phyloP scores from a whole-genome alignment of 2,888 invertebrate genomes.

The Dicyrtomina minuta region DNA sequence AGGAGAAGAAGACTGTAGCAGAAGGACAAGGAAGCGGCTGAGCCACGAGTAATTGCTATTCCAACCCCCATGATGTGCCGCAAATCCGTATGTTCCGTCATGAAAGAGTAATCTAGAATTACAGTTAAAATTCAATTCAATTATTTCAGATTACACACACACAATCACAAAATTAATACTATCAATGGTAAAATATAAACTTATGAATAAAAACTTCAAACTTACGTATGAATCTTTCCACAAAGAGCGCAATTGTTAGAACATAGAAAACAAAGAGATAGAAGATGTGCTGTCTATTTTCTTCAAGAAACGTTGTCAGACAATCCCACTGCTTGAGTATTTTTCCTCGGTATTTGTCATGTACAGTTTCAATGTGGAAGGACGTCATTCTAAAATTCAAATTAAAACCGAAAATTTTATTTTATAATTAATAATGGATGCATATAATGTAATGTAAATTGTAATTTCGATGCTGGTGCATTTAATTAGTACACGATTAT shows the following conservation, averaged over 20 bases:
- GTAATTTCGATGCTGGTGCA: neutral
- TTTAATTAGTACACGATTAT: too few relatives aligned
- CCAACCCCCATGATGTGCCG: conserved; percentile 97
- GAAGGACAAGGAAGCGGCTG: conserved; percentile 90
- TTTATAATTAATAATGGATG: neutral
- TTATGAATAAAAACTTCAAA: neutral
- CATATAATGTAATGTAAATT: neutral
- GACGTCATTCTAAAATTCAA: conserved; percentile 75
- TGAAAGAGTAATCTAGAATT: conserved; percentile 81
- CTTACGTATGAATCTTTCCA: conserved; percentile 88
- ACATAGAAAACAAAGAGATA: conserved; percentile 93
- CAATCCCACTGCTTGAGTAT: conserved; percentile 78
- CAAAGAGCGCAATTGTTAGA: conserved; percentile 88
- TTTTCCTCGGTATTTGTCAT: conserved; percentile 70
- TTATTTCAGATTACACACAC: neutral
- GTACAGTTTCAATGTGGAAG: conserved; percentile 82
- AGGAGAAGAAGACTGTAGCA: conserved; percentile 87
- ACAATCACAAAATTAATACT: neutral
- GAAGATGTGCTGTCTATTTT: conserved; percentile 93
- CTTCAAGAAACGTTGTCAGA: conserved; percentile 87
- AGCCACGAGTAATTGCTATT: conserved; percentile 90
- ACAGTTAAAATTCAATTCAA: neutral
- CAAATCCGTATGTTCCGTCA: conserved; percentile 92
- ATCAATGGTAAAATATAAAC: neutral
- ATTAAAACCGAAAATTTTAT: neutral